A percentile compares a stretch with the other conserved stretches of the same genome.
Conservation (phyloP, 2,797 vertebrate species). For the Salarias fasciatus region DNA sequence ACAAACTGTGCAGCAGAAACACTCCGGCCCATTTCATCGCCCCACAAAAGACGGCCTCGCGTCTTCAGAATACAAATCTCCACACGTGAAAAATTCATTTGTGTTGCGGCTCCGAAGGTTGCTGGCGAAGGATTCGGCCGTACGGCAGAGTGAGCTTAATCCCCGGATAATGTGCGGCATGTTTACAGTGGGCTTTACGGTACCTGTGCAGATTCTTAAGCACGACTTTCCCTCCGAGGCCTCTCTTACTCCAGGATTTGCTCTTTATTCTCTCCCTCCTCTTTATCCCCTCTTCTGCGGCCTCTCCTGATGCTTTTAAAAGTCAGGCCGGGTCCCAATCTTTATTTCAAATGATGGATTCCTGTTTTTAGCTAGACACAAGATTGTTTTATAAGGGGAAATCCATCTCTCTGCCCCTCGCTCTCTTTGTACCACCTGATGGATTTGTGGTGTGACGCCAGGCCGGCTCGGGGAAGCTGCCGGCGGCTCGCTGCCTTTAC, state of each 20-base stretch:
- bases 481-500: slow-evolving; percentile 33
- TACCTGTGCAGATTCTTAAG: slow-evolving; percentile 10
- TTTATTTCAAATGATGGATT: slow-evolving; percentile 31
- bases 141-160: slow-evolving; percentile 16
- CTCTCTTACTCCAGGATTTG: slow-evolving; percentile 18
- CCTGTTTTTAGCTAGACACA: slow-evolving; percentile 7
- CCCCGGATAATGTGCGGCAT: slow-evolving; percentile 12
- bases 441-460: slow-evolving; percentile 32
- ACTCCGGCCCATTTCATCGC: too few species aligned
- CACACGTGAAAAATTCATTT: neutral
- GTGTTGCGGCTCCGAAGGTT: neutral
- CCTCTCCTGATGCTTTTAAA: slow-evolving; percentile 14
- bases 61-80: neutral
- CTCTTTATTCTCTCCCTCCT: slow-evolving; percentile 8
- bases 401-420: slow-evolving; percentile 14
- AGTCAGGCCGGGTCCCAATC: slow-evolving; percentile 4
- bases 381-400: slow-evolving; percentile 32
- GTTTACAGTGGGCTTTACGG: slow-evolving; percentile 6
- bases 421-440: slow-evolving; percentile 37
- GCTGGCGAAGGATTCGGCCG: neutral
- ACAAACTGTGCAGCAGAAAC: too few species aligned
- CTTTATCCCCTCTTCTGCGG: slow-evolving; percentile 1
- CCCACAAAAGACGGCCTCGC: too few species aligned
- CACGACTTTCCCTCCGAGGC: neutral
- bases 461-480: slow-evolving; percentile 32